Base-by-base conservation (phyloP, 1,140 invertebrate genomes). In the Drosophila repletoides region DNA sequence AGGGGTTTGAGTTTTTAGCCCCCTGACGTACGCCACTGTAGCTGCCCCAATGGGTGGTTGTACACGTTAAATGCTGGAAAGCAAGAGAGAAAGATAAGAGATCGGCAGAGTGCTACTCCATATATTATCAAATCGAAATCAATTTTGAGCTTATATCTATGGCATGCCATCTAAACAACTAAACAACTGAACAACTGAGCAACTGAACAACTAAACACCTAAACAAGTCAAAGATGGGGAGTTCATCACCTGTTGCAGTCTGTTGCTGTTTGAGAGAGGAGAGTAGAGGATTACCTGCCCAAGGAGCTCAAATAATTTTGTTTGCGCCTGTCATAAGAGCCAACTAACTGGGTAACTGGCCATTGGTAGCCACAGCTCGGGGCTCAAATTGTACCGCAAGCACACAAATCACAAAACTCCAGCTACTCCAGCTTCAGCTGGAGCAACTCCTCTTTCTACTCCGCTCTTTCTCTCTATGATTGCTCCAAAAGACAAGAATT, bases 301-400 rank as follows among this genome's bases (percentile, higher is more conserved):
- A 26, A 15, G 19, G 19, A 46, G 33, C 31, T 60, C 26, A 84
- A 84, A 84, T 86, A 84, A 86, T 84, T 84, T 84, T 84, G 79
- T 86, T 84, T 84, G 75, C 79, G 79, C 79, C 79, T 84, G 79
- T 84, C 79, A 86, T 86, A 84, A 86, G 75, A 53, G 31, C 46
- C 72, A 34, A 40, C 40, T 41, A 49, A 71, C 53, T 74, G 55
- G 60, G 79, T 46, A 75, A 86, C 80, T 79, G 74, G 64, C 74
- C 71, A 86, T 80, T 76, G 79, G 77, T 84, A 77, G 79, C 73
- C 70, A 71, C 73, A 77, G 80, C 80, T 86, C 40, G 80, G 53
- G 80, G 80, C 80, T 84, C 80, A 84, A 84, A 84, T 84, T 84
- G 80, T 84, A 84, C 80, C 80, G 80, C 80, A 80, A 84, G 75